Conservation (phyloP, 2,797 vertebrate species). For the Anabas testudineus region DNA sequence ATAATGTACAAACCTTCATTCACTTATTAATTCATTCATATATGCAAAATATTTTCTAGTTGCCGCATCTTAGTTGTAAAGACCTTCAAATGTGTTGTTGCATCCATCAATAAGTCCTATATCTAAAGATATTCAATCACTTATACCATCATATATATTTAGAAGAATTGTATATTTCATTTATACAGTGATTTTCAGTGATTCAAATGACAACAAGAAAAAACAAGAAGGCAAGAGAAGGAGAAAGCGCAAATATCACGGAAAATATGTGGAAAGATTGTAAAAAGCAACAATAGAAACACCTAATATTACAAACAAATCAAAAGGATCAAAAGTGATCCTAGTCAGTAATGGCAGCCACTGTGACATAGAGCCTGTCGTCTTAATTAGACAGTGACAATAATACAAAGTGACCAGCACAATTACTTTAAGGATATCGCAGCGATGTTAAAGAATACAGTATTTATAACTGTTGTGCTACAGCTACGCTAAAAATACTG, state of each 20-base stretch:
- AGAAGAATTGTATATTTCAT: no score
- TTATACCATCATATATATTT: no score
- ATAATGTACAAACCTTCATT: neutral
- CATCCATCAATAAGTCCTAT: no score
- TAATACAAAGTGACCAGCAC: neutral
- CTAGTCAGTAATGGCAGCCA: neutral
- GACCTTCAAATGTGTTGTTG: no score
- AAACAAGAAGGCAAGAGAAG: neutral
- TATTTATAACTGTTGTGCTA: no score
- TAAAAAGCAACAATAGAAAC: neutral
- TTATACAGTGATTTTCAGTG: no score
- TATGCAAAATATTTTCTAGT: no score
- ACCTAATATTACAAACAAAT: neutral
- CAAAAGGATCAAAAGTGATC: neutral
- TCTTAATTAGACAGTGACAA: neutral
- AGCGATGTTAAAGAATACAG: neutral
- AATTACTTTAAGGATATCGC: neutral
- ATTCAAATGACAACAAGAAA: neutral
- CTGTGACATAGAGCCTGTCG: neutral
- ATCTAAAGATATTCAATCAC: neutral
- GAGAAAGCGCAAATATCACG: neutral
- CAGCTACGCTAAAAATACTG: neutral
- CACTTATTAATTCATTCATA: no score
- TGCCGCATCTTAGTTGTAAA: no score
- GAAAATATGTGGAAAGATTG: neutral